Percentiles rank a stretch among this genome's conserved stretches.
Conservation (phyloP, 2,888 invertebrate genomes). For the Callosobruchus maculatus region DNA sequence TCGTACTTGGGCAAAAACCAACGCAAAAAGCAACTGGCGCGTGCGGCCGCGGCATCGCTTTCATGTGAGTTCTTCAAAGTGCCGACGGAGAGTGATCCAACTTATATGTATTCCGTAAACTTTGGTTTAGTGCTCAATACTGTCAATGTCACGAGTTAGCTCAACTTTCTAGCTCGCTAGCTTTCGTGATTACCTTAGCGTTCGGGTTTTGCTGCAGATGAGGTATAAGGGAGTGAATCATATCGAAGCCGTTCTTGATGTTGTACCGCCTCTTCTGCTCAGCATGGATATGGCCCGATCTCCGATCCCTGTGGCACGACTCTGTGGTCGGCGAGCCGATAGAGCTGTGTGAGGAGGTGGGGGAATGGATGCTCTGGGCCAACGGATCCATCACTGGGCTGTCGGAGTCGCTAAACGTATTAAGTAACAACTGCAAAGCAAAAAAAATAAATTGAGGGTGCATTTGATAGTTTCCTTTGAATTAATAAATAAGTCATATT, state of each 20-base stretch:
- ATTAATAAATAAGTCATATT: no score
- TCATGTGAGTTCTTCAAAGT: no score
- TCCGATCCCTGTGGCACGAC: conserved; percentile 55
- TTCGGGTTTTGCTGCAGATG: conserved; percentile 86
- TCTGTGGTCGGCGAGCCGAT: conserved; percentile 49
- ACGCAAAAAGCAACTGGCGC: no score
- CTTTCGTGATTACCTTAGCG: conserved; percentile 66
- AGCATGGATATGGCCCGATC: conserved; percentile 90
- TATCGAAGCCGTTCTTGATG: conserved; percentile 95
- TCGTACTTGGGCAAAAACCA: no score
- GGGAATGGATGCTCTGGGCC: conserved; percentile 53
- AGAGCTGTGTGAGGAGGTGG: conserved; percentile 59
- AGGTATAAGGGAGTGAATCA: conserved; percentile 87
- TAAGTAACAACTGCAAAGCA: conserved; percentile 35
- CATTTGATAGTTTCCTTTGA: no score
- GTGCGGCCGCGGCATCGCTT: no score
- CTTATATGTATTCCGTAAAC: no score
- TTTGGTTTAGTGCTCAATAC: no score
- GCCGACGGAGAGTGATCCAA: no score
- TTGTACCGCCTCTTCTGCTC: conserved; percentile 95
- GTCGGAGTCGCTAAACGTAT: conserved; percentile 42
- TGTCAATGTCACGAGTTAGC: no score
- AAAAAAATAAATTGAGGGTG: no score
- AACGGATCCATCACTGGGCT: conserved; percentile 47
- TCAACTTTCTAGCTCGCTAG: no score